These are phyloP conservation scores for Hippocampus guttulatus DNA, from an alignment of 2,113 vertebrate species.

Conservation along the genomic window DNA sequence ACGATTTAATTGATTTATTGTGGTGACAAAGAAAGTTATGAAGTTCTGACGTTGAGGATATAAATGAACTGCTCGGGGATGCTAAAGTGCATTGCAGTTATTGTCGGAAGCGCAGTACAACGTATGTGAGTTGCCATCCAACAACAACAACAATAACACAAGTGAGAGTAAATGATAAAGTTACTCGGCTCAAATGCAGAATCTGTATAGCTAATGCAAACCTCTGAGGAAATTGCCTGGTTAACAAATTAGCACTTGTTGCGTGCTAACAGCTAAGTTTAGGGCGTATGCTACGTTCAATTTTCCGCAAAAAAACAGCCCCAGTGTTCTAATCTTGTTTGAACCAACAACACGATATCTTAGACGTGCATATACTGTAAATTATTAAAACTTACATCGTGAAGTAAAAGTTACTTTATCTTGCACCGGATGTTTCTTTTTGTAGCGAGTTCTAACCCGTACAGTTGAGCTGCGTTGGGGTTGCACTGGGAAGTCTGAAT, in stretches of 20 bases:
- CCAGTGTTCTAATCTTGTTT: not conserved
- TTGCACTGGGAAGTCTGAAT: conserved; percentile 12
- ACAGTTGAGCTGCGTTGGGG: conserved; percentile 37
- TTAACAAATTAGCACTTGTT: conserved; percentile 58
- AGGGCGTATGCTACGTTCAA: conserved; percentile 52
- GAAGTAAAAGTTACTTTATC: conserved; percentile 10
- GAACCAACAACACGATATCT: not conserved
- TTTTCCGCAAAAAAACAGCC: conserved; percentile 5
- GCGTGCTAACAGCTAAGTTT: conserved; percentile 57
- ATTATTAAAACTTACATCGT: conserved; percentile 56
- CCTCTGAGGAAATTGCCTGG: not conserved
- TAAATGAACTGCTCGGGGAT: not conserved
- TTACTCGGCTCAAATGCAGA: not conserved
- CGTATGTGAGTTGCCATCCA: not conserved
- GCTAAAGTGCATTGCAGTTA: not conserved
- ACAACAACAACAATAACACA: not conserved
- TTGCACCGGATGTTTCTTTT: conserved; percentile 13
- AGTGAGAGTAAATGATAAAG: not conserved
- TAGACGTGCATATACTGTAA: not conserved
- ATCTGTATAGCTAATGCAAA: not conserved
- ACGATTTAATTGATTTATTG: not conserved
- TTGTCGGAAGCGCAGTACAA: not conserved
- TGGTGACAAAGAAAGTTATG: not conserved
- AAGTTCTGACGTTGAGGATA: not conserved
- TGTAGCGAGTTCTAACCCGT: conserved; percentile 31